A percentile compares a stretch with the other conserved stretches of the same genome.
Conservation (phyloP, 2,888 invertebrate genomes). For the Apoda limacodes region DNA sequence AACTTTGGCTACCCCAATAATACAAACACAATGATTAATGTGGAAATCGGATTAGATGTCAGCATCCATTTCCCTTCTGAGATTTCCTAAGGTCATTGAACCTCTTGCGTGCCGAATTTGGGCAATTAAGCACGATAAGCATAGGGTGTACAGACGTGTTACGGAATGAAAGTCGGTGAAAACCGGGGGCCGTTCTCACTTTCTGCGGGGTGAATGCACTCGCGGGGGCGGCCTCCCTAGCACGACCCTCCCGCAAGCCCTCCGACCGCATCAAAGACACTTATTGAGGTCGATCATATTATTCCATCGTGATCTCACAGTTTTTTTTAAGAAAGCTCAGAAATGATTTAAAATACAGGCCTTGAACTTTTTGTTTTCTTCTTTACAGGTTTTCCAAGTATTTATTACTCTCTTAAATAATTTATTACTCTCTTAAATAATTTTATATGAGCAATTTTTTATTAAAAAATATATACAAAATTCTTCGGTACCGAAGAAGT, state of each 20-base stretch:
- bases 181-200: slow-evolving; percentile 53
- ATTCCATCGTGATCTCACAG: too few species aligned
- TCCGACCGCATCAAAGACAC: slow-evolving; percentile 54
- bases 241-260: slow-evolving; percentile 39
- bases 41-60: too few species aligned
- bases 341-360: too few species aligned
- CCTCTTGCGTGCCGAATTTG: slow-evolving; percentile 45
- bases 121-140: slow-evolving; percentile 62
- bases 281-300: slow-evolving; percentile 36
- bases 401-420: too few species aligned
- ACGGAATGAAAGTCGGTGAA: slow-evolving; percentile 48
- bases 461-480: too few species aligned
- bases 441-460: too few species aligned
- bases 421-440: too few species aligned
- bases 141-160: slow-evolving; percentile 51
- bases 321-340: too few species aligned
- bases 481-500: too few species aligned
- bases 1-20: too few species aligned
- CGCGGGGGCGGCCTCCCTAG: slow-evolving; percentile 47
- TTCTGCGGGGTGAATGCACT: slow-evolving; percentile 68
- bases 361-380: too few species aligned
- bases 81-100: slow-evolving; percentile 42
- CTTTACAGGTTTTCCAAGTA: too few species aligned
- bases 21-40: slow-evolving; percentile 26
- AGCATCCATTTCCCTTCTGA: slow-evolving; percentile 30